Conservation (phyloP, 1,140 invertebrate species). For the Pseudomyrmex concolor region DNA sequence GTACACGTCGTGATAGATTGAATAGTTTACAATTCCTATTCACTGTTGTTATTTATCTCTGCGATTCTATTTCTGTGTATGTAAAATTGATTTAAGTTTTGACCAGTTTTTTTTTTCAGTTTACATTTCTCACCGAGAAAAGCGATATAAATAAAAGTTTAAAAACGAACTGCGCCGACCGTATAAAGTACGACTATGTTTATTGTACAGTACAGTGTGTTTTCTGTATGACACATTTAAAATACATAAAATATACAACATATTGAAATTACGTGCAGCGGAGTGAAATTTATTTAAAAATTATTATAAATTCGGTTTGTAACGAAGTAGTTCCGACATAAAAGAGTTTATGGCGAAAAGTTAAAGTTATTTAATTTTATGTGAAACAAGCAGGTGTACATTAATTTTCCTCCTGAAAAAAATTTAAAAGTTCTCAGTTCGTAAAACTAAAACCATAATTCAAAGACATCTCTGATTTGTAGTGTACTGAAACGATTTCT, state of each 20-base stretch:
- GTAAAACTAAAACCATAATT: neutral
- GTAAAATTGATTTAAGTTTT: conserved; percentile 14
- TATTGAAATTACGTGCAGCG: neutral
- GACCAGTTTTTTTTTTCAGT: neutral
- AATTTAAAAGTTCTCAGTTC: neutral
- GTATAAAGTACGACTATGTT: neutral
- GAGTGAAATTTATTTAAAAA: conserved; percentile 16
- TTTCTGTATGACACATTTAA: neutral
- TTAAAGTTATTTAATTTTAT: too few relatives aligned
- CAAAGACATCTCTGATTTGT: neutral
- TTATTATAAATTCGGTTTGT: too few relatives aligned
- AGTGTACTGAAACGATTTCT: neutral
- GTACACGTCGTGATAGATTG: too few relatives aligned
- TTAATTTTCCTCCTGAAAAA: neutral
- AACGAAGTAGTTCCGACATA: too few relatives aligned
- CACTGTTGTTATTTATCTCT: neutral
- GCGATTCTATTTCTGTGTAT: neutral
- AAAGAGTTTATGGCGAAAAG: too few relatives aligned
- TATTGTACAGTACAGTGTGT: neutral
- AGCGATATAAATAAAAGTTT: conserved; percentile 11
- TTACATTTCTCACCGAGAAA: neutral
- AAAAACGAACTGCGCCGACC: neutral
- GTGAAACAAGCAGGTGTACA: too few relatives aligned
- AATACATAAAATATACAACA: neutral
- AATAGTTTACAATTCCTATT: too few relatives aligned